Evolutionary conservation across 2,113 vertebrate genomes (phyloP).

Genomic region (Hypocryptadius cinnamomeus): DNA sequence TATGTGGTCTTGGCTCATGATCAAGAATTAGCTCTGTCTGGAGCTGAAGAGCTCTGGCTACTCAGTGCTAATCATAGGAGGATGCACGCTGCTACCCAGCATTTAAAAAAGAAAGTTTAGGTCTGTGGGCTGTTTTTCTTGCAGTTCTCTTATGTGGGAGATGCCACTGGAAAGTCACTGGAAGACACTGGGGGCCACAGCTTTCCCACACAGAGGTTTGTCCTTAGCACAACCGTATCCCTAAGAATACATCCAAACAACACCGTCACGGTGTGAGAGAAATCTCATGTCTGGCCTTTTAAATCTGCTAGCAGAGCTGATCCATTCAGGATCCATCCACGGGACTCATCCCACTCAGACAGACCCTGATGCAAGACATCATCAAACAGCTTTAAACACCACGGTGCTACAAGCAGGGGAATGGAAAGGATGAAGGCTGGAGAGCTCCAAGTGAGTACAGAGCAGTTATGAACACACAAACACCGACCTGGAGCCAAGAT

Average conservation of each 20-base stretch:
- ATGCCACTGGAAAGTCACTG: neutral
- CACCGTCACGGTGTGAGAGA: rapidly evolving
- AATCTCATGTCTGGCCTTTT: neutral
- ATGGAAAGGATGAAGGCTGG: neutral
- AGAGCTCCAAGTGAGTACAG: rapidly evolving
- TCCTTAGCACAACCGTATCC: neutral
- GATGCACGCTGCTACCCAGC: neutral
- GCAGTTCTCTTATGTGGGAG: neutral
- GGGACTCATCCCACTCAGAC: neutral
- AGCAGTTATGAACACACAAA: neutral
- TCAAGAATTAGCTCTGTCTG: slow-evolving; percentile 55
- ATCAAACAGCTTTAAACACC: neutral
- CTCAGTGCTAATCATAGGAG: neutral
- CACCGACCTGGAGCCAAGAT: neutral
- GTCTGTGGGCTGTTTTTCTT: neutral
- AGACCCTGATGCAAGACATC: neutral
- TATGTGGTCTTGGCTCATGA: slow-evolving; percentile 47
- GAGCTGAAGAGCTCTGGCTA: slow-evolving; percentile 8
- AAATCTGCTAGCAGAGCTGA: neutral
- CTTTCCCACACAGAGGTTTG: neutral
- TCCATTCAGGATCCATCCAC: neutral
- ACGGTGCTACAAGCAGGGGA: neutral
- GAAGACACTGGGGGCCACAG: neutral
- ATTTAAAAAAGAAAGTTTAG: neutral
- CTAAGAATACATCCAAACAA: neutral